These are phyloP conservation scores for Alviniconcha marisindica DNA, from an alignment of 1,140 invertebrate species.

Conservation along the genomic window DNA sequence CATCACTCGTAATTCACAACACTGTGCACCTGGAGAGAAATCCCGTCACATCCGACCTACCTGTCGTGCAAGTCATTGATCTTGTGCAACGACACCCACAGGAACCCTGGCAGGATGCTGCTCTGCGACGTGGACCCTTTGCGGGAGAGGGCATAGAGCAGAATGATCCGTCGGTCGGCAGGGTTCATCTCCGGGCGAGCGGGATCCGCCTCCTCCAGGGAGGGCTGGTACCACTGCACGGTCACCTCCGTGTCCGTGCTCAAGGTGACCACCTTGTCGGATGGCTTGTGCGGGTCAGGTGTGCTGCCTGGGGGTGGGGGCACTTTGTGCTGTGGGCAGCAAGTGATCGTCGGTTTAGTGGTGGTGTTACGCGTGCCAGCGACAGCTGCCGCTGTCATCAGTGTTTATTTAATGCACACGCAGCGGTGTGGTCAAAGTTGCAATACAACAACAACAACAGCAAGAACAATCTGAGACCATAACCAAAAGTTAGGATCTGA, in stretches of 20 bases:
- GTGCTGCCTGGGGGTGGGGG: slow-evolving; percentile 59
- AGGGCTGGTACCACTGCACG: slow-evolving; percentile 71
- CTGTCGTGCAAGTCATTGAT: slow-evolving; percentile 72
- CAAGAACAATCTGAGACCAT: too few relatives aligned
- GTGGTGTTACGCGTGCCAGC: too few relatives aligned
- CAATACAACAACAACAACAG: too few relatives aligned
- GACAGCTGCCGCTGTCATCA: too few relatives aligned
- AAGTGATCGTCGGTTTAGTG: too few relatives aligned
- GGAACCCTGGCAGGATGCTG: slow-evolving; percentile 46
- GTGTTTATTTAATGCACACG: too few relatives aligned
- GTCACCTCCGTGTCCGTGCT: slow-evolving; percentile 57
- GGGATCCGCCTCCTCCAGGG: slow-evolving; percentile 63
- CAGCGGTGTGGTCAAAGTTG: too few relatives aligned
- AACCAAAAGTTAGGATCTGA: too few relatives aligned
- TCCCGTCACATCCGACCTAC: too few relatives aligned
- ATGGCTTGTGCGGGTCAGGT: slow-evolving; percentile 48
- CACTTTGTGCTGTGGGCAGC: slow-evolving; percentile 27
- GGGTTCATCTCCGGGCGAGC: slow-evolving; percentile 53
- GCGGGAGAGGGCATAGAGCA: slow-evolving; percentile 63
- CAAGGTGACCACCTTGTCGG: slow-evolving; percentile 57
- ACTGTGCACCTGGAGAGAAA: too few relatives aligned
- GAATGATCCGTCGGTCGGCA: slow-evolving; percentile 55
- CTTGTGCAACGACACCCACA: slow-evolving; percentile 68
- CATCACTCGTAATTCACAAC: too few relatives aligned
- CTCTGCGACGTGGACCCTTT: slow-evolving; percentile 44